These are phyloP conservation scores for Oreotrochilus melanogaster DNA, from an alignment of 2,113 vertebrate genomes.

Conservation along the genomic window DNA sequence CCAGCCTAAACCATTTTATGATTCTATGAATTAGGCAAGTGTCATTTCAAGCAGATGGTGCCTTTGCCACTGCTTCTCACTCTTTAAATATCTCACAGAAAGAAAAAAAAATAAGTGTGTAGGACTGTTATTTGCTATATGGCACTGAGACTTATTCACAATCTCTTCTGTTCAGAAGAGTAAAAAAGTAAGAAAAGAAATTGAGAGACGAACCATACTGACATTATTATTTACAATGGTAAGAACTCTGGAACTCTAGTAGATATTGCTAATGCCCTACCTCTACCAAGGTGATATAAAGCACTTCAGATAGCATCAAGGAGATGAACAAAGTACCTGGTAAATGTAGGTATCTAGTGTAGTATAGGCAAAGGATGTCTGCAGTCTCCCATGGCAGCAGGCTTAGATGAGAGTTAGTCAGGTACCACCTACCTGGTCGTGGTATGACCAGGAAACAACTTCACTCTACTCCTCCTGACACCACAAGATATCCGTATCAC, in stretches of 20 bases:
- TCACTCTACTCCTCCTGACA: not conserved
- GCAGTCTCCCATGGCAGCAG: not conserved
- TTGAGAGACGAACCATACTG: not conserved
- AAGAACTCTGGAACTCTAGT: not conserved
- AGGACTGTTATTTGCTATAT: not conserved
- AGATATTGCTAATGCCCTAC: not conserved
- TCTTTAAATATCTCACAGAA: not conserved
- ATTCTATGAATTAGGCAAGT: not conserved
- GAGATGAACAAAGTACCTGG: not conserved
- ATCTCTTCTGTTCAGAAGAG: not conserved
- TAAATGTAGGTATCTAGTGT: not conserved
- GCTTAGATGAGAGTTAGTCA: not conserved
- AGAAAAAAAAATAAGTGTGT: too few species aligned
- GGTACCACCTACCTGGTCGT: not conserved
- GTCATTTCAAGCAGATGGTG: not conserved
- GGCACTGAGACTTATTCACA: not conserved
- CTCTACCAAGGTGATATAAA: not conserved
- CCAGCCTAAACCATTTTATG: too few species aligned
- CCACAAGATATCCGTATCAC: not conserved
- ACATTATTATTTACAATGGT: not conserved
- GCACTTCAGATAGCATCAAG: not conserved
- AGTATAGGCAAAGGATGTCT: not conserved
- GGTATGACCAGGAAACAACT: not conserved
- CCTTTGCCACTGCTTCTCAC: not conserved
- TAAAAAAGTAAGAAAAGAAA: not conserved